Evolutionary conservation across 1,140 invertebrate genomes (phyloP).

Genomic region (Rhagoletis pomonella): DNA sequence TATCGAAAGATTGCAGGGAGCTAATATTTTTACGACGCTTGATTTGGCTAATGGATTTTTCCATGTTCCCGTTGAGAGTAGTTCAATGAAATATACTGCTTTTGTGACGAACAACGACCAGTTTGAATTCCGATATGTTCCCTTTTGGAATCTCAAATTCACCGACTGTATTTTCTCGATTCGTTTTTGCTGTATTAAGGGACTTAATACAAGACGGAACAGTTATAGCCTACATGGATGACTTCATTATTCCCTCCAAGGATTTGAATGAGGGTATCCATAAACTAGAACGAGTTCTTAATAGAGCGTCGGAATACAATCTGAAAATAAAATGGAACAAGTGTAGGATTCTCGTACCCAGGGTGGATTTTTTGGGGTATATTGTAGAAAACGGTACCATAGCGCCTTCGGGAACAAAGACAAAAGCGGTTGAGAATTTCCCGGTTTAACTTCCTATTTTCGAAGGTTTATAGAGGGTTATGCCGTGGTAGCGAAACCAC

Average conservation of each 20-base stretch:
- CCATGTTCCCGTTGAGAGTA: slow-evolving; percentile 61
- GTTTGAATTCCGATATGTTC: slow-evolving; percentile 74
- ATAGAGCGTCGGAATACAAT: slow-evolving; percentile 70
- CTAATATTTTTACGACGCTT: slow-evolving; percentile 60
- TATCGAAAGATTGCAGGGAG: slow-evolving; percentile 72
- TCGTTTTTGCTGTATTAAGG: background rate
- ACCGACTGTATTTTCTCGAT: slow-evolving; percentile 66
- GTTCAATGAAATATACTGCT: slow-evolving; percentile 65
- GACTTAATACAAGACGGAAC: background rate
- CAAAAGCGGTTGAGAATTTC: background rate
- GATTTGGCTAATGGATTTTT: slow-evolving; percentile 63
- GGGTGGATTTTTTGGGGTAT: slow-evolving; percentile 70
- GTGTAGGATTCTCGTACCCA: slow-evolving; percentile 74
- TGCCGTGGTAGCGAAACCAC: background rate
- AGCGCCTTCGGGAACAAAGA: background rate
- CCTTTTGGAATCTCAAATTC: slow-evolving; percentile 75
- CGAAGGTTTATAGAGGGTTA: background rate
- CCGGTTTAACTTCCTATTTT: background rate
- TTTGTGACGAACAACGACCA: slow-evolving; percentile 72
- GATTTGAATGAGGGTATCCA: too few species aligned
- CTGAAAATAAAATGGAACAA: slow-evolving; percentile 74
- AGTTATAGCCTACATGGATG: background rate
- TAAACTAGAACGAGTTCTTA: too few species aligned
- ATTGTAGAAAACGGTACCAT: slow-evolving; percentile 62
- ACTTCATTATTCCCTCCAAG: too few species aligned